Conservation (phyloP, 2,888 invertebrate species). For the Seira ritae region DNA sequence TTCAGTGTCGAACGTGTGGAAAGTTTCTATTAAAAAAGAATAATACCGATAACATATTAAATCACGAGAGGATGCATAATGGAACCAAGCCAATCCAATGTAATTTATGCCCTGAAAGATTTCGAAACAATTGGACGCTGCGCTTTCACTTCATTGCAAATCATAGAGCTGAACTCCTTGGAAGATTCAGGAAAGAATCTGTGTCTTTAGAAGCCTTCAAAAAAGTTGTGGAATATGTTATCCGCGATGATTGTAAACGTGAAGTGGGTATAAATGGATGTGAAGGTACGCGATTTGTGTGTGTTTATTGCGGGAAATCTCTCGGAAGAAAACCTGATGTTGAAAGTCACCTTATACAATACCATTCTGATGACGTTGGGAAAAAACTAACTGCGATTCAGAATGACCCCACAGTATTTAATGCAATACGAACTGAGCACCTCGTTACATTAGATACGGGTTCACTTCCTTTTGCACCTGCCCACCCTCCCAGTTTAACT, state of each 20-base stretch:
- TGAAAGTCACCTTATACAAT: slow-evolving; percentile 16
- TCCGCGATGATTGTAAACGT: background rate
- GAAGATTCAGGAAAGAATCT: background rate
- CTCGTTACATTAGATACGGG: too few species aligned
- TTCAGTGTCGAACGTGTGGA: background rate
- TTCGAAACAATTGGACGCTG: background rate
- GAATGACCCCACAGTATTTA: background rate
- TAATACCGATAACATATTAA: background rate
- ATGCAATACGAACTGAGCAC: too few species aligned
- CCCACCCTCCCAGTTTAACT: background rate
- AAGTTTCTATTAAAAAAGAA: background rate
- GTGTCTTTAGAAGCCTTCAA: background rate
- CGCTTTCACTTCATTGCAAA: slow-evolving; percentile 3
- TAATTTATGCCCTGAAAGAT: background rate
- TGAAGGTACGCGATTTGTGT: too few species aligned
- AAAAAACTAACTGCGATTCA: slow-evolving; percentile 12
- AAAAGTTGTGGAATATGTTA: background rate
- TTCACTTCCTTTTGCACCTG: too few species aligned
- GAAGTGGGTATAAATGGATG: background rate
- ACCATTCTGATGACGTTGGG: slow-evolving; percentile 20
- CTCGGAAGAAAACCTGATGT: background rate
- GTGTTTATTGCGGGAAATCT: background rate
- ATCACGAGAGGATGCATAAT: background rate
- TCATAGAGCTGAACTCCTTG: background rate
- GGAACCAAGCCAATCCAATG: background rate